phyloP scores from a whole-genome alignment of 2,888 invertebrate genomes.

The Chrysodeixis includens region DNA sequence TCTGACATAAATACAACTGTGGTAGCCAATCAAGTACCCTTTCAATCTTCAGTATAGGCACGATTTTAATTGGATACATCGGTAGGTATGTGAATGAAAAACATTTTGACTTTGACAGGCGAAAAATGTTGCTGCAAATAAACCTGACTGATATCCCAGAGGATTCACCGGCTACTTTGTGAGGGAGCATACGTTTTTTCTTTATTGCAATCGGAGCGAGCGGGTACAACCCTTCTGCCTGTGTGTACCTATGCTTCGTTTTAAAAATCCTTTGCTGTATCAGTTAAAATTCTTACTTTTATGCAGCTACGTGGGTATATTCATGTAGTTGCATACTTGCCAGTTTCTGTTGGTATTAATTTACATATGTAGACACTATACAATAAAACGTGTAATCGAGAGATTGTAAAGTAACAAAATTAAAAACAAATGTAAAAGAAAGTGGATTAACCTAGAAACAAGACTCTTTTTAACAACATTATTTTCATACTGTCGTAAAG shows the following conservation, averaged over 20 bases:
- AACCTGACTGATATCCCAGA: conserved; percentile 17
- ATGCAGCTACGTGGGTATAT: conserved; percentile 11
- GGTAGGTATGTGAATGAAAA: not conserved
- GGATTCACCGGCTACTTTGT: conserved; percentile 9
- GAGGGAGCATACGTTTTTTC: conserved; percentile 17
- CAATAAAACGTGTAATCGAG: not conserved
- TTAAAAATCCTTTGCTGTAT: conserved; percentile 21
- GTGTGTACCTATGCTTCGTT: not conserved
- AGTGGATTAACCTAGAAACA: not conserved
- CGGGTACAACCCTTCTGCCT: conserved; percentile 6
- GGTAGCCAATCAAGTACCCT: not conserved
- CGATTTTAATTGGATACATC: conserved; percentile 4
- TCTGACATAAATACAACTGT: not conserved
- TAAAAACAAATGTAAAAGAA: not conserved
- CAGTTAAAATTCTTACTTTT: not conserved
- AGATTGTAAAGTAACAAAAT: not conserved
- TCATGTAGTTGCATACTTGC: too few species aligned
- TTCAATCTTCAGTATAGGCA: not conserved
- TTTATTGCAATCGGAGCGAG: conserved; percentile 24
- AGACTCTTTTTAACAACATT: too few species aligned
- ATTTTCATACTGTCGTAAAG: too few species aligned
- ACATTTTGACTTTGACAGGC: conserved; percentile 2
- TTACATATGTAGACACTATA: not conserved
- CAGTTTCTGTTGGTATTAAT: not conserved
- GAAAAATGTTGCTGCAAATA: conserved; percentile 3